Evolutionary conservation across 2,113 vertebrate genomes (phyloP).

Genomic region (Amazona guildingii): DNA sequence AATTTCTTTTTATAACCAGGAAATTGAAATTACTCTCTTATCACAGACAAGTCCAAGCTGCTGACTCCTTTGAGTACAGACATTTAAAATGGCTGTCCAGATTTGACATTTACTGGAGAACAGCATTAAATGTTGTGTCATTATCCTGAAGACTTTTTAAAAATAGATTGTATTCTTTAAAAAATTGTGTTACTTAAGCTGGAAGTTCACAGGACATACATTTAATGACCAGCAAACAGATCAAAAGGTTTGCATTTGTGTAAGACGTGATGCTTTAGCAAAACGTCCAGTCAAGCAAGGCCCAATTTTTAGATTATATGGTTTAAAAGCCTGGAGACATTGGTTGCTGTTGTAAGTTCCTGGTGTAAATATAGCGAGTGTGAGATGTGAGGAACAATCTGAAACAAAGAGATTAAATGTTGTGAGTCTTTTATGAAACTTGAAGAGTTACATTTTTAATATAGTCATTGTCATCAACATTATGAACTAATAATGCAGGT

Average conservation of each 20-base stretch:
- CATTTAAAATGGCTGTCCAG: not conserved
- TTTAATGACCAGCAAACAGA: not conserved
- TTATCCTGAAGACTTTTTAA: not conserved
- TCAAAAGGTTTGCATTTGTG: not conserved
- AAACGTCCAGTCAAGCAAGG: not conserved
- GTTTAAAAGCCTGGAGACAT: not conserved
- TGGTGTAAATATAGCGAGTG: not conserved
- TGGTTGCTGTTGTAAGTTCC: not conserved
- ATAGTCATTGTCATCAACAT: not conserved
- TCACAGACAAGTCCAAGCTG: not conserved
- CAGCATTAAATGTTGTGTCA: not conserved
- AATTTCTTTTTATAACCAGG: not conserved
- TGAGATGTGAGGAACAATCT: not conserved
- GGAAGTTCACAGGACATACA: not conserved
- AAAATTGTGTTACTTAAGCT: not conserved
- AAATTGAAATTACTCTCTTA: not conserved
- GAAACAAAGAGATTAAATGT: not conserved
- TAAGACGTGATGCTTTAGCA: not conserved
- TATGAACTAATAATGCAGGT: not conserved
- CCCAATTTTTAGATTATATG: not conserved
- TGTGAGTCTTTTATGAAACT: not conserved
- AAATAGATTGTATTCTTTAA: not conserved
- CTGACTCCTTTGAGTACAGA: not conserved
- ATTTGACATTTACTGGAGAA: not conserved
- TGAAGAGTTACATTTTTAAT: not conserved